Conservation (phyloP, 2,113 vertebrate genomes). For the Sturnus vulgaris region DNA sequence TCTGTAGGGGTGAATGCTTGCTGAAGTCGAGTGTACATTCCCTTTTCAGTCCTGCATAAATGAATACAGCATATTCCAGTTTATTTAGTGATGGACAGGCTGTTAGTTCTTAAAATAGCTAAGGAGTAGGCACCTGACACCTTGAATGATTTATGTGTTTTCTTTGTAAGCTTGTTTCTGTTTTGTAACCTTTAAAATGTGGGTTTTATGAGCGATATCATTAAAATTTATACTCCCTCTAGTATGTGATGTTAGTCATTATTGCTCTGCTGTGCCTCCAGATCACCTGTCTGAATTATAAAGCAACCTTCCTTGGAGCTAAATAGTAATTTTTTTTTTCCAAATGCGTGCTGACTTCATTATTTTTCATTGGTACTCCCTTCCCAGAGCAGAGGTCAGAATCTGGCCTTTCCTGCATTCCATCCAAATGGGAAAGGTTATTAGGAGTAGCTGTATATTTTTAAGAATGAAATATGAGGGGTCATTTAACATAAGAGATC, state of each 20-base stretch:
- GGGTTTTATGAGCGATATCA: constrained; percentile 55
- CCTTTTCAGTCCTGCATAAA: neutral
- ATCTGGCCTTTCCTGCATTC: constrained; percentile 31
- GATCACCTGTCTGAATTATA: constrained; percentile 57
- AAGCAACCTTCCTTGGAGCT: constrained; percentile 30
- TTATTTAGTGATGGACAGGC: constrained; percentile 35
- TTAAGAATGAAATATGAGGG: constrained; percentile 13
- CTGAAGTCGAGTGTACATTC: neutral
- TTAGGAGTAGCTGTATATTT: constrained; percentile 16
- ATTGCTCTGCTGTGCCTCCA: constrained; percentile 44
- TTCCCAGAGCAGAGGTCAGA: neutral
- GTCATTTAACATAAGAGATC: neutral
- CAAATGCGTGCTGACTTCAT: neutral
- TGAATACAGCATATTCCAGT: neutral
- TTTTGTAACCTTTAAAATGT: constrained; percentile 70
- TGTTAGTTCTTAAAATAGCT: constrained; percentile 59
- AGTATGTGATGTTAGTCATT: constrained; percentile 61
- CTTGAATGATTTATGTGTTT: constrained; percentile 62
- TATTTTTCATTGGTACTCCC: neutral
- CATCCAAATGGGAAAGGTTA: constrained; percentile 20
- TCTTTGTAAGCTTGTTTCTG: constrained; percentile 65
- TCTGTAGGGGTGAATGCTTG: neutral
- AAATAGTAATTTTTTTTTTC: neutral
- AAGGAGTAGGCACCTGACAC: constrained; percentile 31
- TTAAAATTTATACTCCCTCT: constrained; percentile 67